Evolutionary conservation across 2,113 vertebrate genomes (phyloP).

Genomic region (Oreochromis aureus): DNA sequence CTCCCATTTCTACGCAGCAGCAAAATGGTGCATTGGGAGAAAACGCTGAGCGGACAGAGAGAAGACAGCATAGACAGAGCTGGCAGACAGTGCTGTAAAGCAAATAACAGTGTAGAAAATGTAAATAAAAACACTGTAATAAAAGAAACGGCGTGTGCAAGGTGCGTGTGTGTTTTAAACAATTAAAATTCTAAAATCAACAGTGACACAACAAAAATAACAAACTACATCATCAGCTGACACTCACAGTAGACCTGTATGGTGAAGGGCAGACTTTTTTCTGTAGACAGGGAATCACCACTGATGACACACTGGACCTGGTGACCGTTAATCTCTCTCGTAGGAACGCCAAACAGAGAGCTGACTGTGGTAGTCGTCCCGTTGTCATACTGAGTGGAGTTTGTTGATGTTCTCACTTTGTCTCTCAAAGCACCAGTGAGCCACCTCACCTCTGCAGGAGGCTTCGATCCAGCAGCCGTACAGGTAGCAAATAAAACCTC

Average conservation of each 20-base stretch:
- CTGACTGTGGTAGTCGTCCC: too few relatives aligned
- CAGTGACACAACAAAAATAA: not conserved
- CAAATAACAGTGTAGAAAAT: not conserved
- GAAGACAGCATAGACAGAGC: not conserved
- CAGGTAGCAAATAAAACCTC: too few relatives aligned
- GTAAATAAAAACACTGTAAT: not conserved
- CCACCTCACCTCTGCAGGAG: too few relatives aligned
- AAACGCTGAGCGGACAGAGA: not conserved
- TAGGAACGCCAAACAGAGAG: too few relatives aligned
- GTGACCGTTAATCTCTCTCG: too few relatives aligned
- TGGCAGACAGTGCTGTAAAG: not conserved
- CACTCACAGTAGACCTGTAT: not conserved
- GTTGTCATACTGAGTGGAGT: too few relatives aligned
- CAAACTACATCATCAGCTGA: not conserved
- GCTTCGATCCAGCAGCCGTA: too few relatives aligned
- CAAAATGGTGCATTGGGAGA: not conserved
- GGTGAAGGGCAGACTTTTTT: too few relatives aligned
- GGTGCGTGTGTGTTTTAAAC: fast-evolving
- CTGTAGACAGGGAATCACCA: too few relatives aligned
- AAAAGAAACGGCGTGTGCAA: not conserved
- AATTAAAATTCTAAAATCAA: not conserved
- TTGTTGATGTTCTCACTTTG: too few relatives aligned
- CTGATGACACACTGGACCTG: too few relatives aligned
- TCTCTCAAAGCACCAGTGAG: too few relatives aligned
- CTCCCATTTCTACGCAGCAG: not conserved